phyloP scores from a whole-genome alignment of 1,140 invertebrate species.

The Micrasema minimum region DNA sequence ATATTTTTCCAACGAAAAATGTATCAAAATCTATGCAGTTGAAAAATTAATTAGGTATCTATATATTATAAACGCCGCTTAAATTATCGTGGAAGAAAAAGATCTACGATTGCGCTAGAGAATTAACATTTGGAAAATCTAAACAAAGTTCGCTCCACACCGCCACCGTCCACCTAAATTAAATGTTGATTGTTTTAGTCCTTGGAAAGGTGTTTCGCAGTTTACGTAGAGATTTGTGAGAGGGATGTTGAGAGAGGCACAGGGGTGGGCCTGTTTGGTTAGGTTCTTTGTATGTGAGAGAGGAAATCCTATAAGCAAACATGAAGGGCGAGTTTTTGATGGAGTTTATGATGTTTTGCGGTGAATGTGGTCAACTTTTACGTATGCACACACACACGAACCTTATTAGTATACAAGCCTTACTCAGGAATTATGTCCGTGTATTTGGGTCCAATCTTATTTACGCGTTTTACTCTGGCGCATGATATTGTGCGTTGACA shows the following conservation, averaged over 20 bases:
- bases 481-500: too few relatives aligned
- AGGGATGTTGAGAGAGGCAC: neutral
- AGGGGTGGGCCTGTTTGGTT: slow-evolving; percentile 23
- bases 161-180: slow-evolving; percentile 12
- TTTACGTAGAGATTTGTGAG: slow-evolving; percentile 26
- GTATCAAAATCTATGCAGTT: too few relatives aligned
- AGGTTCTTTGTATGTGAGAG: slow-evolving; percentile 32
- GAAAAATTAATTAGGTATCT: too few relatives aligned
- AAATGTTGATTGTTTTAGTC: slow-evolving; percentile 36
- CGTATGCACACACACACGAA: slow-evolving; percentile 9
- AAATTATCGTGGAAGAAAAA: neutral
- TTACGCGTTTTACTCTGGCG: neutral
- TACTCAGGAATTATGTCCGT: slow-evolving; percentile 8
- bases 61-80: too few relatives aligned
- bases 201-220: slow-evolving; percentile 24
- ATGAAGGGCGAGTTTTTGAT: slow-evolving; percentile 41
- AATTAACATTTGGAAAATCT: slow-evolving; percentile 6
- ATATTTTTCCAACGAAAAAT: too few relatives aligned
- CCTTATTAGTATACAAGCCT: neutral
- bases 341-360: slow-evolving; percentile 41
- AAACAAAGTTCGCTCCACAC: neutral
- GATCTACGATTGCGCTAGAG: neutral
- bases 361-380: slow-evolving; percentile 35
- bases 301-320: slow-evolving; percentile 42
- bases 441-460: slow-evolving; percentile 1